Evolutionary conservation across 2,888 invertebrate genomes (phyloP).

Genomic region (Unio delphinus): DNA sequence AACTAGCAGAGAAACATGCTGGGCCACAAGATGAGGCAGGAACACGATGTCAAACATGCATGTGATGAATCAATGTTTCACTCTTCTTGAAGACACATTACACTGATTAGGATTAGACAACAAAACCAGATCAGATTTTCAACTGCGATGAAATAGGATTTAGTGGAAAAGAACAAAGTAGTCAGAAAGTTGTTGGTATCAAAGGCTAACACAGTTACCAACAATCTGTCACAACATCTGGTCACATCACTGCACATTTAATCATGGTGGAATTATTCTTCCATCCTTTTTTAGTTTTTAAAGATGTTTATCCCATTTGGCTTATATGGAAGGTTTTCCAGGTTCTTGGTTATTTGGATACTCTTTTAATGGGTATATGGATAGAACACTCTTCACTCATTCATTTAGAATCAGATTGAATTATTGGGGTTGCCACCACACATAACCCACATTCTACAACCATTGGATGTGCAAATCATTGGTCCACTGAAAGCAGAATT

Average conservation of each 20-base stretch:
- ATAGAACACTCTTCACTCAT: too few species aligned
- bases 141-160: constrained; percentile 5
- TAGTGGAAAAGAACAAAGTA: constrained; percentile 6
- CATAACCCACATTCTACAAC: too few species aligned
- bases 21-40: constrained; percentile 2
- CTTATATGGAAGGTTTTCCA: constrained; percentile 6
- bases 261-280: constrained; percentile 10
- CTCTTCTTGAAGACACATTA: background rate
- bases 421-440: too few species aligned
- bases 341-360: background rate
- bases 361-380: constrained; percentile 3
- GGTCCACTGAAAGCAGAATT: background rate
- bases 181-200: constrained; percentile 5
- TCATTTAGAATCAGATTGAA: too few species aligned
- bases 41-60: constrained; percentile 2
- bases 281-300: constrained; percentile 16
- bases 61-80: constrained; percentile 1
- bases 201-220: constrained; percentile 6
- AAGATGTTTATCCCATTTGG: background rate
- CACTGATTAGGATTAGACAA: background rate
- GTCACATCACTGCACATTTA: constrained; percentile 9
- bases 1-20: constrained; percentile 3
- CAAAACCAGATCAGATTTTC: constrained; percentile 7
- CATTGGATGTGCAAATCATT: too few species aligned
- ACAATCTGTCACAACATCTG: too few species aligned